Evolutionary conservation across 2,797 vertebrate genomes (phyloP), one percentile per base, ranked within the genome.

Genomic region (Chaenodraco wilsoni): DNA sequence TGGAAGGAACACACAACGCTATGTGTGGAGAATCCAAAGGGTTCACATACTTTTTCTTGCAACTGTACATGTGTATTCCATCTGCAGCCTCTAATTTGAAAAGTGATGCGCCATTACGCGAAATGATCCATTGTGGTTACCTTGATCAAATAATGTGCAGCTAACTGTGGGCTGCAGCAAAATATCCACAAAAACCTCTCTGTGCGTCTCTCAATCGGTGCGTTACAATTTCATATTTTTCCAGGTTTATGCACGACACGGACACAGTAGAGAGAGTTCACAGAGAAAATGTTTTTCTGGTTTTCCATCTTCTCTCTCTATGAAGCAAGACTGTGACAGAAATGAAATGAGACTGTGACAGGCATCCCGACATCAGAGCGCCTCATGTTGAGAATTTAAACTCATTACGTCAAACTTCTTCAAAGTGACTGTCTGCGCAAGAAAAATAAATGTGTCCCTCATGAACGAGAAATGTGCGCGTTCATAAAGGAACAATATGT

Each of bases 71-170:
- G 64, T 17, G 54, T 10, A 17, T 58, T 76, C 67, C 75, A 81
- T 69, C 84, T 79, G 75, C 71, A 37, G 63, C 49, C 65, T 61
- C 57, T 65, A 55, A 78, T 82, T 64, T 73, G 52, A 79, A 82
- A 79, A 51, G 69, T 37, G 45, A 80, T 46, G 78, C 67, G 10
- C 71, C 76, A 73, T 84, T 78, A 80, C 58, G 51, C 69, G 78
- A 43, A 59, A 65, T 40, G 54, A 80, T 67, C 48, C 68, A 72
- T 40, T 58, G 71, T 31, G 74, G 62, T 68, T 78, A 73, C 67
- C 57, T 54, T 37, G 65, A 72, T 76, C 55, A 66, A 81, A 76
- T 69, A 72, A 69, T 19, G 56, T 21, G 3, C 69, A 64, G 55
- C 54, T 16, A 44, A 50, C 15, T 17, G 27, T 51, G 54, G 21